phyloP scores from a whole-genome alignment of 2,888 invertebrate species.

The Agonopterix arenella region DNA sequence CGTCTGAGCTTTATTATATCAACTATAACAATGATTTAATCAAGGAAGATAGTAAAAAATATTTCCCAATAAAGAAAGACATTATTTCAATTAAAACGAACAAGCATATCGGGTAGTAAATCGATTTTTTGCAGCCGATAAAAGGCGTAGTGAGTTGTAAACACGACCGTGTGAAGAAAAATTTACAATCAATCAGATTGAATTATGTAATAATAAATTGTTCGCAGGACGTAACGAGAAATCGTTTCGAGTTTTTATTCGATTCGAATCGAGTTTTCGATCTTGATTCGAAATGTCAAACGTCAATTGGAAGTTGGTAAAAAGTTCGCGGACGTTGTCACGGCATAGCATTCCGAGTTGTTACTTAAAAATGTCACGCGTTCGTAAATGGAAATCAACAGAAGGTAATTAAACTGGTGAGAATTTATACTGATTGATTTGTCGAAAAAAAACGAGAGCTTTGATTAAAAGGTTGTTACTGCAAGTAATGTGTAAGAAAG shows the following conservation, averaged over 20 bases:
- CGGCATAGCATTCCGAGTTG: constrained; percentile 4
- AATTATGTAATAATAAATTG: constrained; percentile 7
- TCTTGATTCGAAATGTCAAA: constrained; percentile 35
- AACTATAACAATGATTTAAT: too few species aligned
- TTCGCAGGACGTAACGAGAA: constrained; percentile 7
- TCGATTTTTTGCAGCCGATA: constrained; percentile 16
- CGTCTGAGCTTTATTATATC: too few species aligned
- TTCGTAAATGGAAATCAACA: constrained; percentile 4
- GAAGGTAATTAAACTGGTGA: not conserved
- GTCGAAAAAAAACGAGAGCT: not conserved
- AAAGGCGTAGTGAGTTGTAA: constrained; percentile 10
- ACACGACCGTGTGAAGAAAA: constrained; percentile 12
- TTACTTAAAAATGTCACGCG: constrained; percentile 7
- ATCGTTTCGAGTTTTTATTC: constrained; percentile 9
- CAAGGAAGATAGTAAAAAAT: not conserved
- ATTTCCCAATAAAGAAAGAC: constrained; percentile 7
- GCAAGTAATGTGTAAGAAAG: too few species aligned
- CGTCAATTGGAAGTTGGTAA: constrained; percentile 12
- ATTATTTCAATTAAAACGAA: constrained; percentile 21
- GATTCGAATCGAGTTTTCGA: constrained; percentile 13
- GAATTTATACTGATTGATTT: constrained; percentile 4
- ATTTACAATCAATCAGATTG: constrained; percentile 12
- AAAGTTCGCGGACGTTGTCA: not conserved
- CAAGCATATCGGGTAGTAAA: constrained; percentile 20
- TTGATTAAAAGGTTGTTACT: too few species aligned